A percentile compares a stretch with the other conserved stretches of the same genome.
These are phyloP conservation scores for Tachycineta bicolor DNA, from an alignment of 2,113 vertebrate genomes.

Conservation along the genomic window DNA sequence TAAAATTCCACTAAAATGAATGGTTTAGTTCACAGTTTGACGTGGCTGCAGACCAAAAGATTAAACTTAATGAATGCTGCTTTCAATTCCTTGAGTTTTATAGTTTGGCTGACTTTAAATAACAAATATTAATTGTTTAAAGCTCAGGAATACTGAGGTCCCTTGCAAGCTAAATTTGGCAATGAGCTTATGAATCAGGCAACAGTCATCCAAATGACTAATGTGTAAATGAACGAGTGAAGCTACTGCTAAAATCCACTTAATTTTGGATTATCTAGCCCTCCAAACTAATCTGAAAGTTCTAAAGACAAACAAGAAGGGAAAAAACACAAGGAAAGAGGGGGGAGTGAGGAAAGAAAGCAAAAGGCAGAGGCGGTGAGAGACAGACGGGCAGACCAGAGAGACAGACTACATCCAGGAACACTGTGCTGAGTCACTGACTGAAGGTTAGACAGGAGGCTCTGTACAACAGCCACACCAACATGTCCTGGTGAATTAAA, in stretches of 20 bases:
- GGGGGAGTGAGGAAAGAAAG: neutral
- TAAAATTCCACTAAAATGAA: neutral
- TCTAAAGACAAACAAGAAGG: neutral
- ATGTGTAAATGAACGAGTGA: neutral
- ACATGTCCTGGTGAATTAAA: neutral
- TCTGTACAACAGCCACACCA: neutral
- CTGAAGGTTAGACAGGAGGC: neutral
- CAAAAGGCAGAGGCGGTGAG: neutral
- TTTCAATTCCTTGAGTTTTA: neutral
- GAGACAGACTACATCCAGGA: neutral
- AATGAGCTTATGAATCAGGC: neutral
- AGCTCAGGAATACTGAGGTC: neutral
- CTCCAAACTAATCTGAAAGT: neutral
- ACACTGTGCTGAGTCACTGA: neutral
- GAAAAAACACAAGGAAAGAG: neutral
- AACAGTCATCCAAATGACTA: neutral
- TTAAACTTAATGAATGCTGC: neutral
- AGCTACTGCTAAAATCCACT: slow-evolving; percentile 20
- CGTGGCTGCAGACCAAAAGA: neutral
- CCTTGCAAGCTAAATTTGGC: slow-evolving; percentile 1
- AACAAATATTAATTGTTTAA: slow-evolving; percentile 16
- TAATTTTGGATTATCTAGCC: slow-evolving; percentile 9
- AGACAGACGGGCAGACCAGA: neutral
- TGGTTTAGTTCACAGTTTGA: neutral
- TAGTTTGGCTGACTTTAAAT: neutral